Evolutionary conservation across 2,888 invertebrate genomes (phyloP).

Genomic region (Clitarchus hookeri): DNA sequence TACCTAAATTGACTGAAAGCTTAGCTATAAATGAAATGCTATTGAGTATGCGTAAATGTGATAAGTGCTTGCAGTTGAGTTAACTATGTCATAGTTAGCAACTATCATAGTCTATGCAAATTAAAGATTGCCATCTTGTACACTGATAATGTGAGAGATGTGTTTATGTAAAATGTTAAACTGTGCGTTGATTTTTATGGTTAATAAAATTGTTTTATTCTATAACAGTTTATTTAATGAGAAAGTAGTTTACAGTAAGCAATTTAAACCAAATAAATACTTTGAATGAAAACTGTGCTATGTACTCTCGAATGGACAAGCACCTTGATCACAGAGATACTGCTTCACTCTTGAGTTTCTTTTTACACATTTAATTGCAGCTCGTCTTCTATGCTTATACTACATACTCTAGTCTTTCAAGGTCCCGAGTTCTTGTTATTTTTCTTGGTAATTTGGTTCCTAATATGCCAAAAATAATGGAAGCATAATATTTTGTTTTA

Average conservation of each 20-base stretch:
- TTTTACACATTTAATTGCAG: no score
- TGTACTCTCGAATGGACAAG: no score
- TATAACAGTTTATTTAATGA: slow-evolving; percentile 15
- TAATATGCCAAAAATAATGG: no score
- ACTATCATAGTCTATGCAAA: slow-evolving; percentile 5
- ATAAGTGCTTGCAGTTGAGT: slow-evolving; percentile 1
- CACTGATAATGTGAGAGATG: background rate
- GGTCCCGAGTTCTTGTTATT: no score
- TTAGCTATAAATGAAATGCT: slow-evolving; percentile 9
- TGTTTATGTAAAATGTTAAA: slow-evolving; percentile 25
- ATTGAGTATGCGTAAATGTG: background rate
- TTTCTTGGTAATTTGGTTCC: no score
- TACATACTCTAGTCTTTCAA: no score
- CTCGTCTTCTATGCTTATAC: no score
- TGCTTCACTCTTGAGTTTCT: no score
- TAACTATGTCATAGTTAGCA: background rate
- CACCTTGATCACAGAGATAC: no score
- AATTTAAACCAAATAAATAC: background rate
- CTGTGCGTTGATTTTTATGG: slow-evolving; percentile 17
- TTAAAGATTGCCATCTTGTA: slow-evolving; percentile 14
- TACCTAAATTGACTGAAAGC: background rate
- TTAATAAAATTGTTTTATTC: slow-evolving; percentile 21
- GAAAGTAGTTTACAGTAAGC: background rate
- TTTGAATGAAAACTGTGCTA: background rate
- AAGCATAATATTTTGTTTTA: no score